phyloP scores from a whole-genome alignment of 2,113 vertebrate genomes.

The Solenodon paradoxus region DNA sequence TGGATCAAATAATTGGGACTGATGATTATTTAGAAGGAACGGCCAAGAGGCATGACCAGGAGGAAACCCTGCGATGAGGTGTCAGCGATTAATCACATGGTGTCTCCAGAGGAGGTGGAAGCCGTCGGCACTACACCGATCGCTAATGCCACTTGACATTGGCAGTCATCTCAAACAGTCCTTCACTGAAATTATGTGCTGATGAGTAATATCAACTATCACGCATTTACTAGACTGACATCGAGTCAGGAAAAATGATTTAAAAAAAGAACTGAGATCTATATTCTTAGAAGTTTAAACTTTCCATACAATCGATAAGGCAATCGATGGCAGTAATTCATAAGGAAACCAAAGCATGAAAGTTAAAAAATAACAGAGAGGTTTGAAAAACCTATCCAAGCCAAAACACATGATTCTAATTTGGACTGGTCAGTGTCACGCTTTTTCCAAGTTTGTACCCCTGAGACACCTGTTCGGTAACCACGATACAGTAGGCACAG shows the following conservation, averaged over 20 bases:
- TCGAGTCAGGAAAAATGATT: not conserved
- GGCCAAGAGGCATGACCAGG: not conserved
- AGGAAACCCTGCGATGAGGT: not conserved
- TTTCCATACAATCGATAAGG: not conserved
- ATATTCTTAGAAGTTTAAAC: not conserved
- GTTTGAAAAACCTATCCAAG: slow-evolving; percentile 51
- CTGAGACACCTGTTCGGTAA: slow-evolving; percentile 83
- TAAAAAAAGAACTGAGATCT: not conserved
- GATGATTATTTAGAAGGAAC: not conserved
- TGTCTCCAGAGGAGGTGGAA: not conserved
- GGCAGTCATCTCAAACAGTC: slow-evolving; percentile 43
- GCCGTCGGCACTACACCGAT: not conserved
- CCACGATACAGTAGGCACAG: slow-evolving; percentile 82
- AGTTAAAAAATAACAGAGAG: not conserved
- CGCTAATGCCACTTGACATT: not conserved
- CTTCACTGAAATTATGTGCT: slow-evolving; percentile 45
- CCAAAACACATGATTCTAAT: slow-evolving; percentile 53
- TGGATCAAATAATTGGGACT: not conserved
- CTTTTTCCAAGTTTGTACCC: slow-evolving; percentile 82
- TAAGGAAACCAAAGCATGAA: not conserved
- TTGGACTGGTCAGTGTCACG: slow-evolving; percentile 81
- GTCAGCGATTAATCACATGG: not conserved
- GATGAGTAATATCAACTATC: not conserved
- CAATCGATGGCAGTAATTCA: not conserved
- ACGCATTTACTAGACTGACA: not conserved